Evolutionary conservation across 2,113 vertebrate genomes (phyloP).

Genomic region (Lasiurus borealis): DNA sequence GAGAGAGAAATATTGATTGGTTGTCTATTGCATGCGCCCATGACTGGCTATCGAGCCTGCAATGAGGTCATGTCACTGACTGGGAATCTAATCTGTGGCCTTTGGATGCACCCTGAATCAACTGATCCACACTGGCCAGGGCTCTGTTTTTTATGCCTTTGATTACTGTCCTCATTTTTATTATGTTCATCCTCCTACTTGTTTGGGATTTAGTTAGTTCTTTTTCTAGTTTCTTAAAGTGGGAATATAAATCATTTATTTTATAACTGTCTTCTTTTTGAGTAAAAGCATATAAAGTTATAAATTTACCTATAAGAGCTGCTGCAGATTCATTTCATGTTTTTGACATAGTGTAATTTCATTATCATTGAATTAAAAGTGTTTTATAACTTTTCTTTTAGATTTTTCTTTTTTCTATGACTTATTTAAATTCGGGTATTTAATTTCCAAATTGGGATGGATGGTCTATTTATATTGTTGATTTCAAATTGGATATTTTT

Average conservation of each 20-base stretch:
- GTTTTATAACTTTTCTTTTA: constrained; percentile 16
- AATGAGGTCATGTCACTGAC: too few relatives aligned
- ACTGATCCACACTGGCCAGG: too few relatives aligned
- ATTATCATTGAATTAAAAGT: constrained; percentile 20
- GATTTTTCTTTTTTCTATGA: neutral
- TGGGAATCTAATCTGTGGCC: too few relatives aligned
- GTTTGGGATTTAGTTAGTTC: constrained; percentile 1
- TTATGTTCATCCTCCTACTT: neutral
- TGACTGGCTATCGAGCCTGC: too few relatives aligned
- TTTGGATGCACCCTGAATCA: too few relatives aligned
- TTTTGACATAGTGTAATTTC: neutral
- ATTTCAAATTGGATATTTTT: constrained; percentile 42
- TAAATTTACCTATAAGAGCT: neutral
- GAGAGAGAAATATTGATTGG: too few relatives aligned
- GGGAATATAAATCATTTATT: neutral
- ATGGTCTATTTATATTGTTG: neutral
- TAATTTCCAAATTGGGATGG: neutral
- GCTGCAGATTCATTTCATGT: neutral
- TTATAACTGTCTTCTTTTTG: neutral
- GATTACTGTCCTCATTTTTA: constrained; percentile 38
- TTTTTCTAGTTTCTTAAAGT: neutral
- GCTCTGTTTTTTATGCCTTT: neutral
- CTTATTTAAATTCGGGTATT: constrained; percentile 12
- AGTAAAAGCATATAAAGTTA: neutral
- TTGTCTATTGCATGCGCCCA: too few relatives aligned